Evolutionary conservation across 2,888 invertebrate species (phyloP), one percentile per base, ranked within the genome.

Genomic region (Cremastobaeus sp.): DNA sequence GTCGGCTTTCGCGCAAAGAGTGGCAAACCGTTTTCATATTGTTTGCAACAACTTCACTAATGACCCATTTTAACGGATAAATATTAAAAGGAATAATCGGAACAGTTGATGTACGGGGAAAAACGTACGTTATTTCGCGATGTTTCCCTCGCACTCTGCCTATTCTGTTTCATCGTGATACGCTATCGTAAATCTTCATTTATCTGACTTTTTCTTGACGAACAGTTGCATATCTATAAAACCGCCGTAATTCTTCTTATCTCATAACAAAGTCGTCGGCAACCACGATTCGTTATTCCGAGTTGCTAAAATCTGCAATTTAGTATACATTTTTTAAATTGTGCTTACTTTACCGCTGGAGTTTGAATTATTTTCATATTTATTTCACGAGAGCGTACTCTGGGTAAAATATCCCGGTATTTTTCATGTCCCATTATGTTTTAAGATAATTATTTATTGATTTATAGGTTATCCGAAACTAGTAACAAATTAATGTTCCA

Each of bases 231-330:
- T 62, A 43, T 52, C 34, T 62, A 43, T 52, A 52, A 62, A 52
- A 34, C 43, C 11, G 15, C 41, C 43, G 62, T 52, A 62, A 50
- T 52, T 62, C 52, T 62, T 62, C 43, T 62, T 52, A 62, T 52
- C 43, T 52, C 2, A 41, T 62, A 41, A 62, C 21, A 62, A 52
- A 43, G 34, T 43, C 43, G 41, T 62, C 50, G 25, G 25, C 35
- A 34, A 45, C 8, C 25, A 17, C 12, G 32, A 47, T 47, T 59
- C 21, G 6, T 52, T 52, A 14, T 21, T 35, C 37, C 8, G 20
- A 15, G 9, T 21, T 52, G 37, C 18, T 25, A 15, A 52, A 35
- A 52, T 14, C 1, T 37, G 5, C 18, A 21, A 35, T 34, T 34
- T 20, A 47, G 32, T 28, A 18, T 9, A 14, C 8, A 45, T 28